Percentiles rank a stretch among this genome's conserved stretches.
Evolutionary conservation across 2,113 vertebrate species (phyloP).

Genomic region (Sarotherodon lohbergeri): DNA sequence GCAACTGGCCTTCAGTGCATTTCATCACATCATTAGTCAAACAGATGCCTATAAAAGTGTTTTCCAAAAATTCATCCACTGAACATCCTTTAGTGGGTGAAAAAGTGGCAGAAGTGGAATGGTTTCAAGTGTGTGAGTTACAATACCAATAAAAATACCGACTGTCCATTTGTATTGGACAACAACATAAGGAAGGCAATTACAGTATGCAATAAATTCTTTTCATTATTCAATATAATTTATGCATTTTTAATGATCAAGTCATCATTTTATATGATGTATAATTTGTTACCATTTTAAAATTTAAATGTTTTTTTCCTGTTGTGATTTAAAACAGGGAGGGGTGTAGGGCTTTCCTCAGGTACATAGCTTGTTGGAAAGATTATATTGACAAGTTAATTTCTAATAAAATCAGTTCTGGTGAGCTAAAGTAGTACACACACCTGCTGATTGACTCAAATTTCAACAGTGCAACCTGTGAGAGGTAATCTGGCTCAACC

Average conservation of each 20-base stretch:
- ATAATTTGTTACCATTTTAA: neutral
- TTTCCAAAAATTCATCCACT: neutral
- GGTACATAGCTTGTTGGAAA: neutral
- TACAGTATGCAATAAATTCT: neutral
- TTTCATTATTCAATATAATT: neutral
- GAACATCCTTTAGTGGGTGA: neutral
- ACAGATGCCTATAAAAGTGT: neutral
- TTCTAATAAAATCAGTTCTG: neutral
- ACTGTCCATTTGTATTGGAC: neutral
- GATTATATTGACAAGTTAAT: neutral
- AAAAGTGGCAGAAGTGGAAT: constrained; percentile 8
- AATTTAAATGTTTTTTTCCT: neutral
- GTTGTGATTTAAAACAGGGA: neutral
- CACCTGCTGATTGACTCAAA: neutral
- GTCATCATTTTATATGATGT: neutral
- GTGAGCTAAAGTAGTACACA: neutral
- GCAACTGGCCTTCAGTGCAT: neutral
- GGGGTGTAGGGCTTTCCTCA: neutral
- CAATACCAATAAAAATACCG: neutral
- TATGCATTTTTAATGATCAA: neutral
- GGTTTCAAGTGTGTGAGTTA: neutral
- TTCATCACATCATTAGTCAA: constrained; percentile 9
- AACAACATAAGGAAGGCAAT: neutral
- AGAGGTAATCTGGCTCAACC: neutral
- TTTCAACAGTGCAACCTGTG: neutral